Base-by-base conservation (phyloP, 2,888 invertebrate genomes). In the Campopleginae sp. region DNA sequence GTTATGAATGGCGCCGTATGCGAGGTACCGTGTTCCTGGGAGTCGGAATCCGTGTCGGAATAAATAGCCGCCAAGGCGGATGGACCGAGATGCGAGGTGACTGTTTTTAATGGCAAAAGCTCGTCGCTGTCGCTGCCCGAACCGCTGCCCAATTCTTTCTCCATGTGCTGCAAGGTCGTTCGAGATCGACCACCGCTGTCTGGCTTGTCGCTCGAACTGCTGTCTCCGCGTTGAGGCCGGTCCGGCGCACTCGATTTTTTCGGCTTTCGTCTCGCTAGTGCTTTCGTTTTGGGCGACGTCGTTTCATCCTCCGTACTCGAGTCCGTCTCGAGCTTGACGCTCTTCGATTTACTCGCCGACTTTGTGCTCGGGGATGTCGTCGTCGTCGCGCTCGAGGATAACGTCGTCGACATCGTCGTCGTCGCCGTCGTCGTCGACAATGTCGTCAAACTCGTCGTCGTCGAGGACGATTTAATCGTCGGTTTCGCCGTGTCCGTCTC, bases 81-180 rank as follows among this genome's bases (percentile, higher is more conserved):
- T 1, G 92, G 91, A 5, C 91, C 92, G 10, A 92, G 87, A 1
- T 91, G 91, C 27, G 90, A 87, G 0, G 89, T 87, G 0, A 90
- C 82, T 6, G 91, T 90, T 89, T 95, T 95, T 38, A 96, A 95
- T 42, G 96, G 95, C 94, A 97, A 94, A 66, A 97, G 93, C 86
- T 97, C 97, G 92, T 97, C 98, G 91, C 97, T 98, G 87, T 98
- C 98, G 78, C 96, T 96, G 70, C 95, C 96, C 5, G 96, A 96
- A 71, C 95, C 95, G 82, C 95, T 95, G 79, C 95, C 96, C 93
- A 97, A 95, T 93, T 97, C 97, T 89, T 96, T 96, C 91, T 97
- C 97, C 95, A 97, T 96, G 93, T 96, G 96, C 86, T 95, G 95
- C 17, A 97, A 93, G 2, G 96, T 95, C 4, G 96, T 95, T 86